These are phyloP conservation scores for Heliconius melpomene DNA, from an alignment of 1,140 invertebrate species.

Conservation along the genomic window DNA sequence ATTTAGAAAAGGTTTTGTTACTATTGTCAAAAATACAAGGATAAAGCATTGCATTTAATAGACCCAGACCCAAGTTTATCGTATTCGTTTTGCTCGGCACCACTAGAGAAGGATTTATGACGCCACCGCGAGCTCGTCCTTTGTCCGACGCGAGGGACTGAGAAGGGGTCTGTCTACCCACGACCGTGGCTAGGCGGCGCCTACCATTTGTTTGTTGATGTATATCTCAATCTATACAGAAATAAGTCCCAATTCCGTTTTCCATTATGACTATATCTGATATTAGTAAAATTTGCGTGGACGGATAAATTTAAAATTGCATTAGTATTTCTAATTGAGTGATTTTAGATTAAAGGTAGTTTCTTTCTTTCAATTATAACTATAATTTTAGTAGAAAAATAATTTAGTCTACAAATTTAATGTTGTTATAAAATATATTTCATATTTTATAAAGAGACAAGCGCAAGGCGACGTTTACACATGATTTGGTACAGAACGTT, in stretches of 20 bases:
- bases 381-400: too few species aligned
- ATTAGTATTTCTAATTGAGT: background rate
- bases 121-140: slow-evolving; percentile 34
- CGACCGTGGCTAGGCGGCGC: slow-evolving; percentile 42
- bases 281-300: background rate
- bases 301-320: background rate
- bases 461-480: background rate
- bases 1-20: slow-evolving; percentile 1
- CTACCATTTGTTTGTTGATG: slow-evolving; percentile 35
- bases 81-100: slow-evolving; percentile 26
- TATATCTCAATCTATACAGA: slow-evolving; percentile 25
- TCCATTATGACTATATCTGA: slow-evolving; percentile 21
- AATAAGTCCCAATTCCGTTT: slow-evolving; percentile 16
- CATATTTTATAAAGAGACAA: background rate
- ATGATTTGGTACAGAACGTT: background rate
- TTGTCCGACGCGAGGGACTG: slow-evolving; percentile 32
- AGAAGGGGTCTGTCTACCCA: slow-evolving; percentile 31
- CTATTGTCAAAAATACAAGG: slow-evolving; percentile 13
- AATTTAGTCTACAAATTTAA: too few species aligned
- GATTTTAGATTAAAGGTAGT: too few species aligned
- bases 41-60: slow-evolving; percentile 7
- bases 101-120: slow-evolving; percentile 36
- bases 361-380: background rate
- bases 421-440: background rate
- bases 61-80: slow-evolving; percentile 6